Evolutionary conservation across 2,888 invertebrate genomes (phyloP).

Genomic region (Chloromyia formosa): DNA sequence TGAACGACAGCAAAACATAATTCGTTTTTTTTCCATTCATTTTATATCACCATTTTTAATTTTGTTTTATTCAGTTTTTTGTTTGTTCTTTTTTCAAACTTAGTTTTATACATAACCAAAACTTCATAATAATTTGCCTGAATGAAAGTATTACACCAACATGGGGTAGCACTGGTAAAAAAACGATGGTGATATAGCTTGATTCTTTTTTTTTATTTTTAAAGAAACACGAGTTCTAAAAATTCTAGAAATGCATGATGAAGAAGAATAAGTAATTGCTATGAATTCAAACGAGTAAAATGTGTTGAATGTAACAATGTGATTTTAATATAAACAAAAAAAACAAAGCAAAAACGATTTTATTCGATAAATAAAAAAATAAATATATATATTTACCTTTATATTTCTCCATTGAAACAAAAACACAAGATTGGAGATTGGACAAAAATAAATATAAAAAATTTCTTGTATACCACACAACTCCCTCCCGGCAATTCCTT

Average conservation of each 20-base stretch:
- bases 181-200: too few relatives aligned
- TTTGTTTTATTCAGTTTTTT: too few relatives aligned
- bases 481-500: background rate
- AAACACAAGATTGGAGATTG: slow-evolving; percentile 8
- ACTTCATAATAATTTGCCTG: background rate
- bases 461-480: slow-evolving; percentile 18
- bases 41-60: too few relatives aligned
- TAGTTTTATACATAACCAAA: too few relatives aligned
- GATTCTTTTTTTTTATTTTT: too few relatives aligned
- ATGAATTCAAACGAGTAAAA: slow-evolving; percentile 5
- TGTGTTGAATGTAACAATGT: slow-evolving; percentile 43
- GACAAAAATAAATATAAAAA: slow-evolving; percentile 39
- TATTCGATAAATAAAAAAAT: slow-evolving; percentile 38
- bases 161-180: too few relatives aligned
- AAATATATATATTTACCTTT: slow-evolving; percentile 40
- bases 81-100: too few relatives aligned
- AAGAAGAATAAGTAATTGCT: too few relatives aligned
- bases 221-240: too few relatives aligned
- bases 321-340: slow-evolving; percentile 44
- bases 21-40: too few relatives aligned
- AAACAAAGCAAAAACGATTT: slow-evolving; percentile 44
- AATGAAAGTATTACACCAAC: too few relatives aligned
- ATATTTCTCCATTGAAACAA: slow-evolving; percentile 28
- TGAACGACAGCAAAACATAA: too few relatives aligned
- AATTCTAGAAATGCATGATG: background rate